phyloP scores from a whole-genome alignment of 1,140 invertebrate genomes.

The Platorchestia sp. region DNA sequence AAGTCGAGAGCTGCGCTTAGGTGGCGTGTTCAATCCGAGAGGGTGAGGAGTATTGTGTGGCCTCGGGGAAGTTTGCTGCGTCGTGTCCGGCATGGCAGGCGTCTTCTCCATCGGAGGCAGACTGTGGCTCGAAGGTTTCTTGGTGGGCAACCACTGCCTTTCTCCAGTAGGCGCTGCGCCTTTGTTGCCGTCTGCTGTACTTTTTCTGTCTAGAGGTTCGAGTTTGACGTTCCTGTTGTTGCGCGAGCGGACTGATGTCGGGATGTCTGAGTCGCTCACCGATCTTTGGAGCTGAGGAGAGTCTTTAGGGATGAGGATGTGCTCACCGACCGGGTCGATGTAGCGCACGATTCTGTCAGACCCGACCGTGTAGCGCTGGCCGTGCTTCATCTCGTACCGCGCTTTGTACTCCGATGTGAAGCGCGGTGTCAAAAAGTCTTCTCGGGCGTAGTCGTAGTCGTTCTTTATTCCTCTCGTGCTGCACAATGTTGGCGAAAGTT shows the following conservation, averaged over 20 bases:
- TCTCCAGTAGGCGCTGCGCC: not conserved
- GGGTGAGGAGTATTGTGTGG: not conserved
- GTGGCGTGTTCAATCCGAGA: slow-evolving; percentile 3
- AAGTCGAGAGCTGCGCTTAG: not conserved
- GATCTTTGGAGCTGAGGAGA: slow-evolving; percentile 18
- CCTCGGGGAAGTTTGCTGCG: not conserved
- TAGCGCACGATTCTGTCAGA: not conserved
- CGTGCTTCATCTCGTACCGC: slow-evolving; percentile 39
- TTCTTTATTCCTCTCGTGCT: not conserved
- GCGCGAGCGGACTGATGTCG: not conserved
- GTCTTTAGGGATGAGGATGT: slow-evolving; percentile 4
- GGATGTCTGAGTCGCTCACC: slow-evolving; percentile 18
- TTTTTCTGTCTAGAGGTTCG: slow-evolving; percentile 2
- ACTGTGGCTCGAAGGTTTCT: not conserved
- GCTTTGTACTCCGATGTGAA: slow-evolving; percentile 42
- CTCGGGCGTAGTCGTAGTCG: slow-evolving; percentile 46
- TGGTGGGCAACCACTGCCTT: slow-evolving; percentile 2
- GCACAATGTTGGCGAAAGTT: not conserved
- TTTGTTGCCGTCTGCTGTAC: not conserved
- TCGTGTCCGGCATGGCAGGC: not conserved
- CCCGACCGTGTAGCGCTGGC: slow-evolving; percentile 23
- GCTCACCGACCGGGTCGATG: slow-evolving; percentile 29
- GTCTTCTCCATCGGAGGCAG: slow-evolving; percentile 45
- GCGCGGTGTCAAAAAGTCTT: slow-evolving; percentile 41
- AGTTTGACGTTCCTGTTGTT: slow-evolving; percentile 48